Percentiles rank a stretch among this genome's conserved stretches.
These are phyloP conservation scores for Danio albolineatus DNA, from an alignment of 2,797 vertebrate genomes.

Conservation along the genomic window DNA sequence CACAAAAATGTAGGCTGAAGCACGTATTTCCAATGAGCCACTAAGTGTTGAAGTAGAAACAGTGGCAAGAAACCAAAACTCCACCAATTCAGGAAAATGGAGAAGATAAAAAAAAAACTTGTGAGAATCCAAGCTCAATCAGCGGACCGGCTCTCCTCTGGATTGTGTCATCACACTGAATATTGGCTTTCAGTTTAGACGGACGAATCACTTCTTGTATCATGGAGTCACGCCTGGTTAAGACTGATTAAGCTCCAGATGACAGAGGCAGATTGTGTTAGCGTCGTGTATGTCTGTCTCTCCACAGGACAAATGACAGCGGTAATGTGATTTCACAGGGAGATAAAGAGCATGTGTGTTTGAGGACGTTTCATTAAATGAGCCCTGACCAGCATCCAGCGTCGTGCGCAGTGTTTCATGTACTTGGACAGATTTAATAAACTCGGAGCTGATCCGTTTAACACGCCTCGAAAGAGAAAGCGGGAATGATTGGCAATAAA, in stretches of 20 bases:
- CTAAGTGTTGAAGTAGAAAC: too few species aligned
- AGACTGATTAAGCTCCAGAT: slow-evolving; percentile 27
- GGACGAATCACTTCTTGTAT: background rate
- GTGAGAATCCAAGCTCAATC: too few species aligned
- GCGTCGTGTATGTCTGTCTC: slow-evolving; percentile 23
- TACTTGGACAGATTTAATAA: slow-evolving; percentile 73
- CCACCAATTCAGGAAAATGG: too few species aligned
- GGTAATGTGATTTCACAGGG: slow-evolving; percentile 59
- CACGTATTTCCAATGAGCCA: too few species aligned
- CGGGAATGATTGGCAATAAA: slow-evolving; percentile 64
- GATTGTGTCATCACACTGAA: background rate
- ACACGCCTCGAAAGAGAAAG: slow-evolving; percentile 61
- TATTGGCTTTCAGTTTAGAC: background rate
- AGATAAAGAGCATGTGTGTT: slow-evolving; percentile 59
- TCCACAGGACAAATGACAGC: slow-evolving; percentile 44
- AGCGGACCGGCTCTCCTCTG: background rate
- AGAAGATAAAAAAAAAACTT: too few species aligned
- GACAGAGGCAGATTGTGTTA: slow-evolving; percentile 24
- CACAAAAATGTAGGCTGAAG: too few species aligned
- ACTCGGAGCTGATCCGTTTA: slow-evolving; percentile 70
- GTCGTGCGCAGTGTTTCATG: slow-evolving; percentile 55
- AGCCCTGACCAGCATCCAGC: slow-evolving; percentile 57
- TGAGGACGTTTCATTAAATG: slow-evolving; percentile 63
- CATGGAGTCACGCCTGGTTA: slow-evolving; percentile 1
- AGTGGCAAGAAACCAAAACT: too few species aligned